phyloP scores from a whole-genome alignment of 2,113 vertebrate species.

The Plectropomus leopardus region DNA sequence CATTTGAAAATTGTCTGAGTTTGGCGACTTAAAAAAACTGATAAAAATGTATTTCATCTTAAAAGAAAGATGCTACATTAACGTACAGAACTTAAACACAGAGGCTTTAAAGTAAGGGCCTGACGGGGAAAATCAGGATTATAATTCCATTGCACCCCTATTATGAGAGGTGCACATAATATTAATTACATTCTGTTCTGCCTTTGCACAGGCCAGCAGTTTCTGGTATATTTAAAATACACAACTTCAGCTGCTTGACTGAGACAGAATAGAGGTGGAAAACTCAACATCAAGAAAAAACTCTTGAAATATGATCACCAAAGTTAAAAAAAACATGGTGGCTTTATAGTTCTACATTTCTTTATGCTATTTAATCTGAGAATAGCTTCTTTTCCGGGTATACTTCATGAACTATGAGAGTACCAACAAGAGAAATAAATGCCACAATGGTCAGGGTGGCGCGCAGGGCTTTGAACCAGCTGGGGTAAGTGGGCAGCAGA shows the following conservation, averaged over 20 bases:
- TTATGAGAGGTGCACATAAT: background rate
- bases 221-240: background rate
- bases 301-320: background rate
- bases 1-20: background rate
- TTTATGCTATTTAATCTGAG: constrained; percentile 4
- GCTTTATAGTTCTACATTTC: background rate
- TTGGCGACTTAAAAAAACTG: background rate
- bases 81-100: background rate
- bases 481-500: constrained; percentile 91
- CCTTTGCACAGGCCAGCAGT: background rate
- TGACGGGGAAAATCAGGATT: background rate
- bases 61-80: background rate
- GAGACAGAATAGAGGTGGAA: background rate
- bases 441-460: constrained; percentile 86
- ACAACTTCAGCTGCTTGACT: background rate
- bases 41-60: background rate
- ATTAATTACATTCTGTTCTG: background rate
- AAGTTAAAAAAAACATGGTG: background rate
- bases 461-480: constrained; percentile 92
- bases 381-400: constrained; percentile 84
- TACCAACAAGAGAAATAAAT: constrained; percentile 83
- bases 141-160: background rate
- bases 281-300: background rate
- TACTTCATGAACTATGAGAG: constrained; percentile 65
- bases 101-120: background rate